phyloP scores from a whole-genome alignment of 2,113 vertebrate species.

The Tiliqua scincoides region DNA sequence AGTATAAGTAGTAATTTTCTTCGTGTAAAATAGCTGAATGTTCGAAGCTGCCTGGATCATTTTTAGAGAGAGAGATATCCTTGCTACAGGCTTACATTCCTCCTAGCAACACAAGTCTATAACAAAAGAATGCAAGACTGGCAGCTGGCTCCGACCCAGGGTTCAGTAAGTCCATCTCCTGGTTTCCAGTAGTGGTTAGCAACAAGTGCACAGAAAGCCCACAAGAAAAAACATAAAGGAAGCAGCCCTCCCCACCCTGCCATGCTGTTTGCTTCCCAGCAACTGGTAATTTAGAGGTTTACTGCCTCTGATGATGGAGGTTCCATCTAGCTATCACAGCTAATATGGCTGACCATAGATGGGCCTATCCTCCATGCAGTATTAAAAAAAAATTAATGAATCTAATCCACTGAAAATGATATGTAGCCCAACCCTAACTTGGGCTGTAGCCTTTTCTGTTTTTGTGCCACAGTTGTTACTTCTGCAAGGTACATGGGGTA shows the following conservation, averaged over 20 bases:
- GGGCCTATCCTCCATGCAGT: background rate
- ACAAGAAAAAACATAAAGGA: background rate
- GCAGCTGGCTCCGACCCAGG: background rate
- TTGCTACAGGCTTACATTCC: background rate
- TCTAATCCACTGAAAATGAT: too few relatives aligned
- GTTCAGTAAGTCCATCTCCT: background rate
- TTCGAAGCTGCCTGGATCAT: constrained; percentile 24
- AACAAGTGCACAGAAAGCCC: background rate
- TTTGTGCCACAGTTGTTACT: too few relatives aligned
- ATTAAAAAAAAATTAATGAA: too few relatives aligned
- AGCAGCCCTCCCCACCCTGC: too few relatives aligned
- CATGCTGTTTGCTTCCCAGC: background rate
- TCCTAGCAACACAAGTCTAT: background rate
- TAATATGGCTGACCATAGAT: background rate
- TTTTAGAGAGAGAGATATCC: background rate
- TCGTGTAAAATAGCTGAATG: constrained; percentile 22
- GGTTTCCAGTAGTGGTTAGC: background rate
- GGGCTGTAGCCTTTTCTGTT: too few relatives aligned
- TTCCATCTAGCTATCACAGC: background rate
- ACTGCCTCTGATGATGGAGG: background rate
- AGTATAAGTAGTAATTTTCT: constrained; percentile 1
- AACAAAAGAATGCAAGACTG: background rate
- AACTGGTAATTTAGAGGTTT: background rate
- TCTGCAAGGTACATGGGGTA: too few relatives aligned
- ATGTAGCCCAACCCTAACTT: background rate